A percentile compares a stretch with the other conserved stretches of the same genome.
Evolutionary conservation across 2,797 vertebrate genomes (phyloP).

Genomic region (Leptatherina wallacei): DNA sequence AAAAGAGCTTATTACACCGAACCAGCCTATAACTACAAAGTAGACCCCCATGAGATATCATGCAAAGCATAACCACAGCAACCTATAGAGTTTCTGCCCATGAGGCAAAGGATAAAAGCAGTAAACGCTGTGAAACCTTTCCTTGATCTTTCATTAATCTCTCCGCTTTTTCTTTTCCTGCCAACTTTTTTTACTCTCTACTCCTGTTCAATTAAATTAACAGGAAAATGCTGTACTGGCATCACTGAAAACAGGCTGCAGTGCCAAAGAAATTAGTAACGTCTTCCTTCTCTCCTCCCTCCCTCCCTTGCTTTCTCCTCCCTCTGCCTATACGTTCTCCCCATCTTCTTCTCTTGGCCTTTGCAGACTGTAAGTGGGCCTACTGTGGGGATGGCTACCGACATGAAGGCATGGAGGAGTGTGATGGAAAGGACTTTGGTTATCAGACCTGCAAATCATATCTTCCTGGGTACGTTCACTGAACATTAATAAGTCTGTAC

Average conservation of each 20-base stretch:
- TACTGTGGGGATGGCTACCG: constrained; percentile 95
- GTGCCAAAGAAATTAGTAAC: constrained; percentile 75
- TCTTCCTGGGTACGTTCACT: constrained; percentile 90
- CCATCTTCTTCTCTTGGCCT: constrained; percentile 5
- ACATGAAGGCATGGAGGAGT: constrained; percentile 93
- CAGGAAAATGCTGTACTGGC: constrained; percentile 74
- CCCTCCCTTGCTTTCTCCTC: constrained; percentile 14
- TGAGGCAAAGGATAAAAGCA: constrained; percentile 50
- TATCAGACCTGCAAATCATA: constrained; percentile 95
- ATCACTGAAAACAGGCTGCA: constrained; percentile 42
- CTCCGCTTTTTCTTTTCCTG: constrained; percentile 33
- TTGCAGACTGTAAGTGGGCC: constrained; percentile 91
- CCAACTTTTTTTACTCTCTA: constrained; percentile 40
- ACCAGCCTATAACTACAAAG: constrained; percentile 4
- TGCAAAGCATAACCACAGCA: constrained; percentile 32
- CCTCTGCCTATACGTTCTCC: neutral
- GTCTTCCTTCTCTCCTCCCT: constrained; percentile 31
- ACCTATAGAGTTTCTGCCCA: constrained; percentile 31
- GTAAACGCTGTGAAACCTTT: constrained; percentile 47
- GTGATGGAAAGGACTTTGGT: constrained; percentile 96
- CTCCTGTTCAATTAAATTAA: constrained; percentile 73
- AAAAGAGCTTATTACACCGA: neutral
- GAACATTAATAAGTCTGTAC: neutral
- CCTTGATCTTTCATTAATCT: constrained; percentile 62
- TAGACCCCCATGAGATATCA: neutral